A percentile compares a stretch with the other conserved stretches of the same genome.
Conservation (phyloP, 2,797 vertebrate genomes). For the Peromyscus attwateri region DNA sequence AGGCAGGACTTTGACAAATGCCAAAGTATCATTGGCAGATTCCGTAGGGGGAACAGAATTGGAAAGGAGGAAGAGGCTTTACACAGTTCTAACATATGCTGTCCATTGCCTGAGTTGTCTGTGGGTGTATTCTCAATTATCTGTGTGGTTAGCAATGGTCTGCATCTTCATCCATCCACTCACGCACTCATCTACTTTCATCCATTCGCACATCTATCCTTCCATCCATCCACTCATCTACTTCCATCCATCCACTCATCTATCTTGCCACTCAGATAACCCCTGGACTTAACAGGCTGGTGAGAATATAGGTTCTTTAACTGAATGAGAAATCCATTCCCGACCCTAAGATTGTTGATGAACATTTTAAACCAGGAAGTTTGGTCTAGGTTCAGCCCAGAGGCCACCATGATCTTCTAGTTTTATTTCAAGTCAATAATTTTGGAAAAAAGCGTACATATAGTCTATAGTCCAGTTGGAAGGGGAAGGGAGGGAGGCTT, state of each 20-base stretch:
- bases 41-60: constrained; percentile 24
- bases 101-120: not conserved
- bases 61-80: not conserved
- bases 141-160: constrained; percentile 7
- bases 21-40: not conserved
- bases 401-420: constrained; percentile 64
- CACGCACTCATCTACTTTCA: not conserved
- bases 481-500: not conserved
- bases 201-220: not conserved
- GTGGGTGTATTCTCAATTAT: constrained; percentile 13
- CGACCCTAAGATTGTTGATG: constrained; percentile 27
- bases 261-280: not conserved
- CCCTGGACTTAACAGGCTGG: not conserved
- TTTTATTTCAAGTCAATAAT: constrained; percentile 72
- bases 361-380: constrained; percentile 69
- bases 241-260: not conserved
- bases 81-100: not conserved
- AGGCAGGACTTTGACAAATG: not conserved
- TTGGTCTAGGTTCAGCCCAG: constrained; percentile 71
- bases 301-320: constrained; percentile 64
- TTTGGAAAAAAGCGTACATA: constrained; percentile 54
- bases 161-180: not conserved
- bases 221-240: not conserved
- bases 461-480: not conserved
- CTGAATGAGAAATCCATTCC: constrained; percentile 49